These are phyloP conservation scores for Kryphioiulus occultus DNA, from an alignment of 2,888 invertebrate species.

Conservation along the genomic window DNA sequence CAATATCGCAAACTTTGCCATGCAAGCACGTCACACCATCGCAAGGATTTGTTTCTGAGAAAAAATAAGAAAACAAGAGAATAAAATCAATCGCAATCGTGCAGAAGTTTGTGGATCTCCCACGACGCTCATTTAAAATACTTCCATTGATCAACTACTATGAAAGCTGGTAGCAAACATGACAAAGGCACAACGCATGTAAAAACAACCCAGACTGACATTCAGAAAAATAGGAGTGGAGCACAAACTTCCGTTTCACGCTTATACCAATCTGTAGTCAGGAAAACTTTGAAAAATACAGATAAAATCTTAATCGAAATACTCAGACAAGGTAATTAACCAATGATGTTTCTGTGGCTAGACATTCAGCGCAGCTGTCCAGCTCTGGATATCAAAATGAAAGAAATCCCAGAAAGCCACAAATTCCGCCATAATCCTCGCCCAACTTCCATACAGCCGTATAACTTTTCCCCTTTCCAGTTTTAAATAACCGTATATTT, in stretches of 20 bases:
- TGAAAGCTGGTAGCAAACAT: no score
- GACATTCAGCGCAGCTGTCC: neutral
- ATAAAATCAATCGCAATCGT: neutral
- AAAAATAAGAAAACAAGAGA: neutral
- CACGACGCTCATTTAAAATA: no score
- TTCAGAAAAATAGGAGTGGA: no score
- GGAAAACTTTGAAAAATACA: neutral
- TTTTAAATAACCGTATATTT: neutral
- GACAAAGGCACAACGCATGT: no score
- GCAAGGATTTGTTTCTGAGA: constrained; percentile 83
- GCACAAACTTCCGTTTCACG: no score
- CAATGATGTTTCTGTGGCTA: neutral
- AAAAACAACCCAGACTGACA: no score
- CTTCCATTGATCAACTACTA: no score
- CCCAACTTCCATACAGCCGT: neutral
- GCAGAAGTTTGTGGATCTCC: no score
- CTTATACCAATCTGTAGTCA: no score
- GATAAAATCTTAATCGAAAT: neutral
- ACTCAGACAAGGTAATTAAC: neutral
- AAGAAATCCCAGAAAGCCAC: neutral
- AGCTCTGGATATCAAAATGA: neutral
- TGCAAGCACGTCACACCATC: constrained; percentile 77
- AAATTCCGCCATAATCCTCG: neutral
- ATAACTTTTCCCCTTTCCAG: constrained; percentile 4
- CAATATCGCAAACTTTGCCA: constrained; percentile 82